Evolutionary conservation across 2,888 invertebrate species (phyloP).

Genomic region (Caenorhabditis doughertyi): DNA sequence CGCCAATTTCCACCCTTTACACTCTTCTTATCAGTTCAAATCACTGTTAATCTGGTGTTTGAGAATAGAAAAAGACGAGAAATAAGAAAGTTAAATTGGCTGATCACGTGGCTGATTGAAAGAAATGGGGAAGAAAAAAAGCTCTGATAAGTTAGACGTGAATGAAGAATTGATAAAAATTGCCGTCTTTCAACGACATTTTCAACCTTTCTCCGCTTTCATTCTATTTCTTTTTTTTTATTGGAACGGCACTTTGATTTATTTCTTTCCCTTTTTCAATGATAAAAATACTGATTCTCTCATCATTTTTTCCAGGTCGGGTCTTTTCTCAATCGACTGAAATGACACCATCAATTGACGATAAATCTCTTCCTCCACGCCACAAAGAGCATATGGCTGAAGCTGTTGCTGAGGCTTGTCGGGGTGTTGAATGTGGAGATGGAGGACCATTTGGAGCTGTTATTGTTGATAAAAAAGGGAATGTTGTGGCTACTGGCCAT

Average conservation of each 20-base stretch:
- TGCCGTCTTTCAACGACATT: conserved; percentile 42
- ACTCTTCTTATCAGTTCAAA: conserved; percentile 17
- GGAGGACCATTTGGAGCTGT: conserved; percentile 82
- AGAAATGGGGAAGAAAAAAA: neutral
- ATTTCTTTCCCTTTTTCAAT: neutral
- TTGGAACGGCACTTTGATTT: conserved; percentile 5
- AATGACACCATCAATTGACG: conserved; percentile 49
- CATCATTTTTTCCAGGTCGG: too few species aligned
- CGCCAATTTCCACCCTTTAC: neutral
- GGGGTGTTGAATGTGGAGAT: conserved; percentile 75
- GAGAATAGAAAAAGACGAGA: conserved; percentile 7
- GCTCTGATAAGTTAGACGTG: conserved; percentile 13
- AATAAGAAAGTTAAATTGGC: neutral
- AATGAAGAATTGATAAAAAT: conserved; percentile 25
- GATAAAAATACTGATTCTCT: conserved; percentile 4
- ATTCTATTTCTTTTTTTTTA: neutral
- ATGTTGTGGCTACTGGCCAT: conserved; percentile 78
- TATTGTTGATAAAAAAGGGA: conserved; percentile 73
- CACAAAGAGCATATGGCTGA: conserved; percentile 72
- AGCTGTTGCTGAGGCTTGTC: conserved; percentile 78
- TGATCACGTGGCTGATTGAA: conserved; percentile 28
- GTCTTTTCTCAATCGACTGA: conserved; percentile 9
- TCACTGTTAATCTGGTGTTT: conserved; percentile 17
- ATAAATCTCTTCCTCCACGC: conserved; percentile 10
- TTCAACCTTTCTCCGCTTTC: conserved; percentile 21